Evolutionary conservation across 2,113 vertebrate genomes (phyloP).

Genomic region (Damaliscus lunatus): DNA sequence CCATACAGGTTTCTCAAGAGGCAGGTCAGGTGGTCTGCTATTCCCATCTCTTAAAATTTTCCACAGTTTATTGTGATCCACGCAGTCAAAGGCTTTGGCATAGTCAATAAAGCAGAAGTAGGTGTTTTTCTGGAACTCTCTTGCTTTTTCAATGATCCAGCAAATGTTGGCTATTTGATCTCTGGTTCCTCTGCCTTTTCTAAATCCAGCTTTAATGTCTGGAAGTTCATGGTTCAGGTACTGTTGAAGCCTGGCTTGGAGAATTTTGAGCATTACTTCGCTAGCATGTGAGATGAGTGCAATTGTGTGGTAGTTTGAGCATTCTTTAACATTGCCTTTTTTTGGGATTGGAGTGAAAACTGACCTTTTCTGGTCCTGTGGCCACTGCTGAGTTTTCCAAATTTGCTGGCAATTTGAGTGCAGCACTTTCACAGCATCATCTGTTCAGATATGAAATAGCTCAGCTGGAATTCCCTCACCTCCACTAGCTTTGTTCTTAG

Average conservation of each 20-base stretch:
- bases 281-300: not conserved
- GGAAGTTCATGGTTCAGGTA: not conserved
- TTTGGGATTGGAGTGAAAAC: not conserved
- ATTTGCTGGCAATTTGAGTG: not conserved
- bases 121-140: not conserved
- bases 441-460: not conserved
- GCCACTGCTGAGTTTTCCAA: not conserved
- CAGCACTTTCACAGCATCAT: not conserved
- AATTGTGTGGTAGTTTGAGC: not conserved
- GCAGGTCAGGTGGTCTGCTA: not conserved
- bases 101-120: not conserved
- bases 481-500: not conserved
- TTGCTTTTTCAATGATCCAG: not conserved
- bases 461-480: not conserved
- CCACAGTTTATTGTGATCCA: not conserved
- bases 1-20: not conserved
- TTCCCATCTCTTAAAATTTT: not conserved
- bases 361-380: not conserved
- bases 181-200: not conserved
- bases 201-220: not conserved
- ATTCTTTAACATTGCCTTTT: not conserved
- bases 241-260: not conserved
- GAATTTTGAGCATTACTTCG: not conserved
- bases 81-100: not conserved
- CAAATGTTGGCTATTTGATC: not conserved